Base-by-base conservation (phyloP, 2,888 invertebrate genomes). In the Agrotis exclamationis region DNA sequence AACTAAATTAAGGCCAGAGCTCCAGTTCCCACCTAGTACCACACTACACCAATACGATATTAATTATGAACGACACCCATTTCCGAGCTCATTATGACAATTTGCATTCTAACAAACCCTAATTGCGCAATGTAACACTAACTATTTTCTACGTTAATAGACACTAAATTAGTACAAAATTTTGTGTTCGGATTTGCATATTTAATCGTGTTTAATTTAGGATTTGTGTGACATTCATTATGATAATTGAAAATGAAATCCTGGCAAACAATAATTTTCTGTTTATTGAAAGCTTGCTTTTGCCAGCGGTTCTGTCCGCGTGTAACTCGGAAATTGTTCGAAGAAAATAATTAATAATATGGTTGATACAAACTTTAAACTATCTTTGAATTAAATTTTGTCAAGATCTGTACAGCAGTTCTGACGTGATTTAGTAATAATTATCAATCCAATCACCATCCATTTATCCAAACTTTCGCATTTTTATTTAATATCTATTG, bases 91-190 rank as follows among this genome's bases (percentile, higher is more conserved):
- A 90, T 90, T 89, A 90, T 82, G 80, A 88, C 85, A 91, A 92
- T 92, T 93, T 92, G 91, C 90, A 92, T 91, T 89, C 87, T 88
- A 90, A 92, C 86, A 86, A 87, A 87, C 88, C 86, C 82, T 88
- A 91, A 91, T 79, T 79, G 57, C 74, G 57, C 72, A 76, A 64
- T 69, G 70, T 76, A 70, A 76, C 62, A 69, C 88, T 86, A 77
- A 82, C 83, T 75, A 85, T 87, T 86, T 87, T 83, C 85, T 82
- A 85, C 80, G 80, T 67, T 83, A 80, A 77, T 79, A 76, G 63
- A 75, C 69, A 58, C 58, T 69, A 57, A 73, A 79, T 73, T 76
- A 66, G 66, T 75, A 72, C 68, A 71, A 66, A 74, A 74, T 75
- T 77, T 75, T 79, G 73, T 58, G 70, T 69, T 70, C 54, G 45